Evolutionary conservation across 53 echinoderm and acorn worm genomes (phyloP), one percentile per base, ranked within the genome.

Genomic region (Luidia sarsii): DNA sequence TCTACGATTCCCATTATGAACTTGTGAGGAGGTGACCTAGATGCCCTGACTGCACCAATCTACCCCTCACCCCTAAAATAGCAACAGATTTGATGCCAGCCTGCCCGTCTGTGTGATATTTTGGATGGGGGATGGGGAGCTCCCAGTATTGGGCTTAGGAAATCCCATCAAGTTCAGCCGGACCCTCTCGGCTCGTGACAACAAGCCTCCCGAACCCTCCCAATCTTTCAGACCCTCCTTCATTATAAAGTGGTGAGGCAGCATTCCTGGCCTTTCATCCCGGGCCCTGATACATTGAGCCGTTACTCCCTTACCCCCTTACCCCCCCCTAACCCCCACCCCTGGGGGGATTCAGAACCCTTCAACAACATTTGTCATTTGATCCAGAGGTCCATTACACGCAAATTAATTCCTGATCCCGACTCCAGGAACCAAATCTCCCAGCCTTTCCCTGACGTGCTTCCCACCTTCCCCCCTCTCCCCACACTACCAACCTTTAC

Each of bases 321-420:
- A 32, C 36, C 64, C 65, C 22, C 22, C 10, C 39, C 13, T 10
- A 41, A n/a, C 7, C 43, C 28, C 21, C 19, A n/a, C 0, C 14
- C 1, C 69, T 23, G 7, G 13, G 10, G 50, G 33, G 56, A 24
- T 8, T 24, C 0, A 11, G 15, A 25, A 30, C 32, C 48, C 71
- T 53, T 54, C 52, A 21, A 71, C 71, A 71, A 71, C 71, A 71
- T 71, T 71, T 71, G 71, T 71, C 54, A 71, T 48, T 71, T 34
- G 71, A 71, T 71, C 71, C 33, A 27, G 32, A 30, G 52, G 51
- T 71, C 71, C 54, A 71, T 71, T 71, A 71, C 71, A n/a, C 8
- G 33, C 53, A 54, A 71, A 71, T 71, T 71, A 35, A 71, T 36
- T 71, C 55, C 55, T 71, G 71, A 71, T 71, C 71, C 54, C 9